Base-by-base conservation (phyloP, 2,888 invertebrate genomes). In the Pheosia gnoma region DNA sequence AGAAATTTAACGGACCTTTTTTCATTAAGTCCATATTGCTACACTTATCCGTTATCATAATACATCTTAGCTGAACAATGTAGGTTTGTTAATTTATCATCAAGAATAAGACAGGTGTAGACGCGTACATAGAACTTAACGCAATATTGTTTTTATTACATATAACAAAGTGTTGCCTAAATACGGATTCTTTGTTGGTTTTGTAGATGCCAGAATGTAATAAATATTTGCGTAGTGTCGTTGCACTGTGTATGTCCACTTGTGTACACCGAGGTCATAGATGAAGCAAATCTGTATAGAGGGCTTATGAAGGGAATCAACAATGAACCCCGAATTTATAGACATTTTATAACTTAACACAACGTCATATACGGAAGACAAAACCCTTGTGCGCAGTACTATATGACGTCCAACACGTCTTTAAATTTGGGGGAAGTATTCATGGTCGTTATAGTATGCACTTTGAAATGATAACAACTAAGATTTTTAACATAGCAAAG, bases 191-290 rank as follows among this genome's bases (percentile, higher is more conserved):
- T 64, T 61, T 74, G 72, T 75, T 71, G 64, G 61, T 67, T 61
- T 63, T 71, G 63, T 61, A 57, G 68, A 65, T 56, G 54, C 63
- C 67, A 69, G 64, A 61, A 36, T 4, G 37, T 61, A 60, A 66
- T 67, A 77, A 80, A 79, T 75, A 81, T 80, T 75, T 66, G 67
- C 61, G 54, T 61, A 65, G 66, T 70, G 72, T 67, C 62, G 67
- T 63, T 65, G 64, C 60, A 59, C 68, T 68, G 70, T 70, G 68
- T 68, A 67, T 62, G 66, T 64, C 68, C 81, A 82, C 77, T 79
- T 84, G 85, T 78, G 78, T 73, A 81, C 75, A 80, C 79, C 58
- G 38, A 66, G 63, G 62, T 59, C 58, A 25, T 67, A 67, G 66
- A 66, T 56, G 41, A 61, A 59, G 45, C 61, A 64, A 53, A 13